Evolutionary conservation across 2,888 invertebrate species (phyloP).

Genomic region (Strigamia crassipes): DNA sequence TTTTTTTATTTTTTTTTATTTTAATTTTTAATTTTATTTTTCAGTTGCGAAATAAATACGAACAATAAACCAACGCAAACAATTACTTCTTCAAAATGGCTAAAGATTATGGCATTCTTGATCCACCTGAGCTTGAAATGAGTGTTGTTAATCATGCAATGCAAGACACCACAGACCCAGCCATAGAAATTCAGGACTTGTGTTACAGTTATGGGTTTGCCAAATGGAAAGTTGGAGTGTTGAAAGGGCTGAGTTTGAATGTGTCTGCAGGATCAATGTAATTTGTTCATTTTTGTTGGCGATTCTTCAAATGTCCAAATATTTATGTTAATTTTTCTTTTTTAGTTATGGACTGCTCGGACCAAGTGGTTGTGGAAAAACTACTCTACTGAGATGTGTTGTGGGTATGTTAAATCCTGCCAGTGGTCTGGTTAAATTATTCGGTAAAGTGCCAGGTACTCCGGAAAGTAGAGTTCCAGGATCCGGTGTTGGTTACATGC

Average conservation of each 20-base stretch:
- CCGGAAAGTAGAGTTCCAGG: not conserved
- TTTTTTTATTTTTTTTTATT: too few species aligned
- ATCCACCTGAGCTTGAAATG: not conserved
- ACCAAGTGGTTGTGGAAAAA: not conserved
- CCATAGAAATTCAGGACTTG: not conserved
- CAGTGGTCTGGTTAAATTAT: not conserved
- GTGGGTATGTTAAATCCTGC: not conserved
- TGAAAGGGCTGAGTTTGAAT: slow-evolving; percentile 88
- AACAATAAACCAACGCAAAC: not conserved
- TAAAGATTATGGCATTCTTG: not conserved
- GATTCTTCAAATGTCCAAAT: slow-evolving; percentile 23
- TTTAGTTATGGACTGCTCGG: slow-evolving; percentile 1
- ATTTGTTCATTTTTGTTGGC: slow-evolving; percentile 66
- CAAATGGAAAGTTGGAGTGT: slow-evolving; percentile 82
- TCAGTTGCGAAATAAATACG: too few species aligned
- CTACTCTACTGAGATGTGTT: not conserved
- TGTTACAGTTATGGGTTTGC: slow-evolving; percentile 76
- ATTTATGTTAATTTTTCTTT: too few species aligned
- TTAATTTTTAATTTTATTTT: too few species aligned
- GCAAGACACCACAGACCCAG: not conserved
- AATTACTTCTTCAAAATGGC: not conserved
- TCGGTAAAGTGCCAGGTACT: not conserved
- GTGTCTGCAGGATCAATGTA: slow-evolving; percentile 93
- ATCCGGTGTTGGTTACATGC: not conserved
- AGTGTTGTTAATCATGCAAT: not conserved